Conservation (phyloP, 2,113 vertebrate species). For the Pontoporia blainvillei region DNA sequence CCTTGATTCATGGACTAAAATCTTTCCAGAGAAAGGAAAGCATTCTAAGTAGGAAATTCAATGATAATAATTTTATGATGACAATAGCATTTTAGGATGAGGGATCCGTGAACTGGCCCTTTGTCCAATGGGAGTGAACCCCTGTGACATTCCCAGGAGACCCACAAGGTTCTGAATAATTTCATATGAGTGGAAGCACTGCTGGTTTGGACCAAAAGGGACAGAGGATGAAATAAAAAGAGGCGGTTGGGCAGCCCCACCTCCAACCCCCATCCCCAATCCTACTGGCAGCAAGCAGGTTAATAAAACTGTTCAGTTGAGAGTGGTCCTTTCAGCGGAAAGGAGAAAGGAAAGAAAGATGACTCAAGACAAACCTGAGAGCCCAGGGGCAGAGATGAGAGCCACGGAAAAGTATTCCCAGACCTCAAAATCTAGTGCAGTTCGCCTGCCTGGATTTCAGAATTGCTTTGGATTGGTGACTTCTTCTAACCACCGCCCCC, state of each 20-base stretch:
- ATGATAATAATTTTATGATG: neutral
- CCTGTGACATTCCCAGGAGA: rapidly evolving
- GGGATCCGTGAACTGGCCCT: rapidly evolving
- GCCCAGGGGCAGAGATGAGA: neutral
- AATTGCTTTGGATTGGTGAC: too few species aligned
- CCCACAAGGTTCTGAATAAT: neutral
- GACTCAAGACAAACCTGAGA: neutral
- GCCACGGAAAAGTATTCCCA: rapidly evolving
- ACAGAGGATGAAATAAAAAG: neutral
- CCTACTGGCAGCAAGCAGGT: neutral
- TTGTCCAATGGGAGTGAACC: neutral
- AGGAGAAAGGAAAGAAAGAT: neutral
- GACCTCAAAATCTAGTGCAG: rapidly evolving
- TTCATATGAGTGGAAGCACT: neutral
- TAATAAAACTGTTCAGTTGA: neutral
- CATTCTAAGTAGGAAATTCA: neutral
- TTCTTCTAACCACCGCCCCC: neutral
- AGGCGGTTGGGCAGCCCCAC: too few species aligned
- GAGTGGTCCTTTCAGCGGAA: neutral
- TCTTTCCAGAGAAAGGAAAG: neutral
- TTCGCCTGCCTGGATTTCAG: neutral
- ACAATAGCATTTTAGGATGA: neutral
- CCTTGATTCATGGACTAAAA: neutral
- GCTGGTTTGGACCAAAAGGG: neutral
- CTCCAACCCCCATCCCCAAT: neutral